These are phyloP conservation scores for Chaetura pelagica DNA, from an alignment of 2,113 vertebrate genomes.

Conservation along the genomic window DNA sequence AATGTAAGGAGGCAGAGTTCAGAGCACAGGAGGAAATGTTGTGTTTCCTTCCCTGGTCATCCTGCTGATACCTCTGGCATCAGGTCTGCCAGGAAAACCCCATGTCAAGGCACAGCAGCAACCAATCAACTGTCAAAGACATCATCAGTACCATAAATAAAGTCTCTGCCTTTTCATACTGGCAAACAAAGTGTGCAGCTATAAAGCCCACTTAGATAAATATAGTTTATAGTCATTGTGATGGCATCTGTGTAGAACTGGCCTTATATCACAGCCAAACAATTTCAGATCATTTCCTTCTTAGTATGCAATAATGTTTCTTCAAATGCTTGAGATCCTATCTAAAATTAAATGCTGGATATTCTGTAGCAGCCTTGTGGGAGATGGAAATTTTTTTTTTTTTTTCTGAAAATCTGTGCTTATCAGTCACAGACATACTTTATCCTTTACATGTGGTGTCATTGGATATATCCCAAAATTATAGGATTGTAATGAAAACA, in stretches of 20 bases:
- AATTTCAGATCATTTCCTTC: conserved; percentile 1
- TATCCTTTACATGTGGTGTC: neutral
- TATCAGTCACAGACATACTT: neutral
- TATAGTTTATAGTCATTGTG: neutral
- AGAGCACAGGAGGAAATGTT: neutral
- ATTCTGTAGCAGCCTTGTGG: neutral
- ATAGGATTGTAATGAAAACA: neutral
- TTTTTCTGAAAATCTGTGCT: conserved; percentile 38
- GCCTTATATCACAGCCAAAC: neutral
- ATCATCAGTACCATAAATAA: neutral
- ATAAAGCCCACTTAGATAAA: neutral
- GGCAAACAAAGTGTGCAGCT: neutral
- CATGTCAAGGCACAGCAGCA: neutral
- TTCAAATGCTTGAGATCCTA: conserved; percentile 33
- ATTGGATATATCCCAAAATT: neutral
- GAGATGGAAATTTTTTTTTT: neutral
- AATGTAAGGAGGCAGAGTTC: neutral
- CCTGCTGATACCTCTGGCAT: neutral
- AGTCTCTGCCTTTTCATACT: neutral
- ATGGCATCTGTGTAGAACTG: neutral
- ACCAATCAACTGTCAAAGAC: neutral
- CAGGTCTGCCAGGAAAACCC: neutral
- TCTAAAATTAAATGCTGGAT: conserved; percentile 57
- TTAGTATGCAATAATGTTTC: neutral
- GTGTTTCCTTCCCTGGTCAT: neutral